Percentiles rank a stretch among this genome's conserved stretches.
Evolutionary conservation across 2,113 vertebrate genomes (phyloP).

Genomic region (Python bivittatus): DNA sequence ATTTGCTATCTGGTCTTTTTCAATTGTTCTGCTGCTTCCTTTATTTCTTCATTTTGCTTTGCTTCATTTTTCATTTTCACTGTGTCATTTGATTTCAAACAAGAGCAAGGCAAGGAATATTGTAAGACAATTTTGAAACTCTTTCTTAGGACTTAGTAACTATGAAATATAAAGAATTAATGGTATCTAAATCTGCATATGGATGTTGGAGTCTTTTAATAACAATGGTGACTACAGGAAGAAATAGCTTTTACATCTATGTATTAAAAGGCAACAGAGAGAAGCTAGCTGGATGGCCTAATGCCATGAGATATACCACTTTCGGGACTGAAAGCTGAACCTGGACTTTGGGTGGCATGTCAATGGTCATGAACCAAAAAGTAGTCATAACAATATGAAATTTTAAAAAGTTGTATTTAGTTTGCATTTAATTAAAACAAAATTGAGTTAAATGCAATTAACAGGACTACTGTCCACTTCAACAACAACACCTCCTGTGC

Average conservation of each 20-base stretch:
- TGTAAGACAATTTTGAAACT: not conserved
- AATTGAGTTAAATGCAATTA: not conserved
- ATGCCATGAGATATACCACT: not conserved
- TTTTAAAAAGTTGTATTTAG: not conserved
- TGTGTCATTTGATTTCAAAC: not conserved
- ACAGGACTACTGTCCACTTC: not conserved
- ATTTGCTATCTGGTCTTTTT: not conserved
- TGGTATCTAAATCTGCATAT: not conserved
- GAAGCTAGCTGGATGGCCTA: not conserved
- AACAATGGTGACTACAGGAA: not conserved
- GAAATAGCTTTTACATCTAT: not conserved
- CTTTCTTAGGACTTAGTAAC: not conserved
- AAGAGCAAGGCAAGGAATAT: not conserved
- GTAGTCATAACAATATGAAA: not conserved
- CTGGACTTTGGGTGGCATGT: not conserved
- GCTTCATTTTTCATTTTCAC: not conserved
- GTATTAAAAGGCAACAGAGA: not conserved
- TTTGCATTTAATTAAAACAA: not conserved
- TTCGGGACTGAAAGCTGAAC: not conserved
- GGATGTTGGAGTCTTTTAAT: not conserved
- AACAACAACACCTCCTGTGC: not conserved
- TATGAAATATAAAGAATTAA: not conserved
- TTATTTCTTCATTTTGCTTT: not conserved
- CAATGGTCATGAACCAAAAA: not conserved
- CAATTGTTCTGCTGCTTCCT: not conserved